Base-by-base conservation (phyloP, 2,797 vertebrate genomes). In the Sitta carolinensis region DNA sequence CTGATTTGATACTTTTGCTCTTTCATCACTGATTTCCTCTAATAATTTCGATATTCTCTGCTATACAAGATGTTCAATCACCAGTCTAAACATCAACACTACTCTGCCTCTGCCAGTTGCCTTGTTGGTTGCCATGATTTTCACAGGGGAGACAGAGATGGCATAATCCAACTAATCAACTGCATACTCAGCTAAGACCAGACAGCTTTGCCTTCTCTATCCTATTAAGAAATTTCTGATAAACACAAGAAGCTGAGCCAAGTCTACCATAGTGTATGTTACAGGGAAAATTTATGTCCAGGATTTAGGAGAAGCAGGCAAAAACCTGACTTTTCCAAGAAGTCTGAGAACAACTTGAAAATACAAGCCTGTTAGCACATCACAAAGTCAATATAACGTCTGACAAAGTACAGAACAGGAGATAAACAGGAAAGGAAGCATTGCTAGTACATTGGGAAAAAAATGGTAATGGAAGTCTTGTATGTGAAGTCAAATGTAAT, bases 231-330 rank as follows among this genome's bases (percentile, higher is more conserved):
- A 52, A 27, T 82, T 54, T 69, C n/a, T 19, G 47, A 5, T 43
- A 58, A 84, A 45, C 8, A 29, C 6, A 15, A 75, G 23, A 88
- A 81, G 10, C 12, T 1, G 11, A 74, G 17, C 21, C 38, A 61
- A 10, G 20, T 52, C 70, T 64, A 9, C 19, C 40, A 45, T 0
- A 2, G 7, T 36, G 5, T 8, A 10, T 34, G 4, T 40, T 40
- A 75, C 0, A 1, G 30, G 13, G 47, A 40, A 80, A 72, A 3
- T 73, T 80, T 36, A 9, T 18, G 15, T 36, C 34, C 18, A 38
- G 13, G 5, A 13, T 52, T 19, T 36, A 48, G 73, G 29, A 55
- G 34, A 75, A 80, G 43, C 21, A 59, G 18, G 40, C 2, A 85
- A 70, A 77, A 67, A 13, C 7, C 11, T 40, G 8, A 32, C n/a